Evolutionary conservation across 2,888 invertebrate species (phyloP).

Genomic region (Eupithecia subumbrata): DNA sequence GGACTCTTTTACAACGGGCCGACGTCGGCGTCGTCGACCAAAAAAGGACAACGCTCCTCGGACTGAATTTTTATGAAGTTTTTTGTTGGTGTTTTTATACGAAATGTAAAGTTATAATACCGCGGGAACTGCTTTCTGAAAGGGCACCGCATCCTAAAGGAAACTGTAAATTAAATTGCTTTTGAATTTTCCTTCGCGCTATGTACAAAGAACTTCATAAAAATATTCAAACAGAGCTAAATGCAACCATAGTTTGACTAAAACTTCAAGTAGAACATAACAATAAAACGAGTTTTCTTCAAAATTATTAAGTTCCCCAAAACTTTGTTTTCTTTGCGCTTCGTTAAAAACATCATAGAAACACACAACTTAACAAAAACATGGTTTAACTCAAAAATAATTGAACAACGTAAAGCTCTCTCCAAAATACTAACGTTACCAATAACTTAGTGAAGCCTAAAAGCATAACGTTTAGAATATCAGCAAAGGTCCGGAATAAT

Average conservation of each 20-base stretch:
- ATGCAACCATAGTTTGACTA: neutral
- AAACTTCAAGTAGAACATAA: neutral
- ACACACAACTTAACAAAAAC: neutral
- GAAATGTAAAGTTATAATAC: slow-evolving; percentile 66
- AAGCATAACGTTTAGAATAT: neutral
- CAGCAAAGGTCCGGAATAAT: neutral
- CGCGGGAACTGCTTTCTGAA: slow-evolving; percentile 59
- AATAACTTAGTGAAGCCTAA: neutral
- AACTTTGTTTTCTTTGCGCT: neutral
- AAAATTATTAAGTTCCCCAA: slow-evolving; percentile 44
- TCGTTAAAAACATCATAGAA: neutral
- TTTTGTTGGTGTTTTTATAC: slow-evolving; percentile 69
- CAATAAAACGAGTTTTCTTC: neutral
- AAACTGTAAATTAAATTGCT: slow-evolving; percentile 61
- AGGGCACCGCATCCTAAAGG: slow-evolving; percentile 61
- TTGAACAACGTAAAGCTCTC: neutral
- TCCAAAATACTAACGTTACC: neutral
- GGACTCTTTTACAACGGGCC: slow-evolving; percentile 64
- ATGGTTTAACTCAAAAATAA: neutral
- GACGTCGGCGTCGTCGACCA: slow-evolving; percentile 56
- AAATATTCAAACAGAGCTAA: slow-evolving; percentile 8
- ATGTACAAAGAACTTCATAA: slow-evolving; percentile 38
- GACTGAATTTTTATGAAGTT: slow-evolving; percentile 76
- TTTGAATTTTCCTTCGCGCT: slow-evolving; percentile 49
- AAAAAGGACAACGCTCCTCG: slow-evolving; percentile 69